Conservation (phyloP, 2,888 invertebrate species). For the Drosophila barbarae region DNA sequence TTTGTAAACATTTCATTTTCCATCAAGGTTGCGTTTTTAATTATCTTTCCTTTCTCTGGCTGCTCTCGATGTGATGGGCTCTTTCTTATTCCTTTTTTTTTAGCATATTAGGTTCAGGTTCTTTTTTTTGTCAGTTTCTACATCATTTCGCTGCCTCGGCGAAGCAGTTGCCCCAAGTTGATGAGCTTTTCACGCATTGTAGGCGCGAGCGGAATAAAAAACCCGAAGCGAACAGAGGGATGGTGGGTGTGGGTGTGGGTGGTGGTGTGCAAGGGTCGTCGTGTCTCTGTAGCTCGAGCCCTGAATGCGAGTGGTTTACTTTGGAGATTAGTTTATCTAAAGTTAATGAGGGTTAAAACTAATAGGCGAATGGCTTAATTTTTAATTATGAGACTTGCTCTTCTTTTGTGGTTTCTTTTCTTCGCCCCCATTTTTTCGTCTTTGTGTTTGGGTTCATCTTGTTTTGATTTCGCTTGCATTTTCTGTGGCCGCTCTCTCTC, state of each 20-base stretch:
- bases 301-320: constrained; percentile 73
- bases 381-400: constrained; percentile 73
- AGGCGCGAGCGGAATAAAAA: constrained; percentile 58
- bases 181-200: constrained; percentile 75
- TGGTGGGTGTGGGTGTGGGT: background rate
- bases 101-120: constrained; percentile 65
- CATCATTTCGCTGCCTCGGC: constrained; percentile 57
- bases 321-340: constrained; percentile 75
- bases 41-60: constrained; percentile 76
- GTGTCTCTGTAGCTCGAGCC: constrained; percentile 26
- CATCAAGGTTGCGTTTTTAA: constrained; percentile 79
- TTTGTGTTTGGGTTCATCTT: constrained; percentile 33
- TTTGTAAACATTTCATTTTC: constrained; percentile 77
- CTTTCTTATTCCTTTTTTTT: constrained; percentile 38
- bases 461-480: constrained; percentile 50
- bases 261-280: constrained; percentile 56
- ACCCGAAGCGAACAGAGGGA: background rate
- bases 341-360: constrained; percentile 76
- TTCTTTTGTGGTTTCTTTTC: constrained; percentile 42
- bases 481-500: constrained; percentile 34
- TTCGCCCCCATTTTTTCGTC: constrained; percentile 22
- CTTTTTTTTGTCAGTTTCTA: constrained; percentile 55
- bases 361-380: constrained; percentile 76
- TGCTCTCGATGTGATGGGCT: constrained; percentile 46
- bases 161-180: constrained; percentile 50